Conservation (phyloP, 2,888 invertebrate genomes). For the Drosophila acutilabella region DNA sequence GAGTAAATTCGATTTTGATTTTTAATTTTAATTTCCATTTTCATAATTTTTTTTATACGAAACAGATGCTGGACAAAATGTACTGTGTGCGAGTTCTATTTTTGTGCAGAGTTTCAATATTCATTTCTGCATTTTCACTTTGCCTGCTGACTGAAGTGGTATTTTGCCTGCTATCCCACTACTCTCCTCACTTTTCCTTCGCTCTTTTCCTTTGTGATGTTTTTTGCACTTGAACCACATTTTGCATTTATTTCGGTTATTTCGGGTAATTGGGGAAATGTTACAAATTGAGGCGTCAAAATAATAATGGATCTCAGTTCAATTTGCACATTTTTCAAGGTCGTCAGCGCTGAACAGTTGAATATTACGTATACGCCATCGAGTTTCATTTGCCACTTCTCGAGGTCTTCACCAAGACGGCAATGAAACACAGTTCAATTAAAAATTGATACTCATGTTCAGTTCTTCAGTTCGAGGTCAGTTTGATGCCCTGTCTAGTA, state of each 20-base stretch:
- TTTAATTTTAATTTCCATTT: slow-evolving; percentile 44
- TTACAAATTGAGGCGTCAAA: slow-evolving; percentile 56
- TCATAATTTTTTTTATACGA: slow-evolving; percentile 61
- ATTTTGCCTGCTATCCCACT: slow-evolving; percentile 9
- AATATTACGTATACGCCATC: slow-evolving; percentile 19
- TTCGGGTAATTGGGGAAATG: slow-evolving; percentile 42
- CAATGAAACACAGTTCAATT: slow-evolving; percentile 42
- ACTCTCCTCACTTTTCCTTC: slow-evolving; percentile 1
- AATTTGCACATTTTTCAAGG: slow-evolving; percentile 61
- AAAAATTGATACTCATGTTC: not conserved
- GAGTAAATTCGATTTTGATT: slow-evolving; percentile 40
- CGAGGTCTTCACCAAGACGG: slow-evolving; percentile 18
- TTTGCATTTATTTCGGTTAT: slow-evolving; percentile 15
- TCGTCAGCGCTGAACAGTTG: slow-evolving; percentile 53
- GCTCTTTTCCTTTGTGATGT: slow-evolving; percentile 11
- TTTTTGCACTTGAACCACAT: slow-evolving; percentile 65
- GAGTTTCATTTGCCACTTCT: slow-evolving; percentile 5
- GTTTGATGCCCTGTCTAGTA: slow-evolving; percentile 3
- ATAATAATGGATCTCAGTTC: slow-evolving; percentile 58
- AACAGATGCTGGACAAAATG: slow-evolving; percentile 67
- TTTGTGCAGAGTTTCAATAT: slow-evolving; percentile 48
- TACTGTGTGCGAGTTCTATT: slow-evolving; percentile 52
- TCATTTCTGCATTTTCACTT: slow-evolving; percentile 40
- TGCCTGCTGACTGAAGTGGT: slow-evolving; percentile 22
- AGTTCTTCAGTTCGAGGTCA: slow-evolving; percentile 16